Evolutionary conservation across 2,888 invertebrate genomes (phyloP), one percentile per base, ranked within the genome.

Genomic region (Meganola albula): DNA sequence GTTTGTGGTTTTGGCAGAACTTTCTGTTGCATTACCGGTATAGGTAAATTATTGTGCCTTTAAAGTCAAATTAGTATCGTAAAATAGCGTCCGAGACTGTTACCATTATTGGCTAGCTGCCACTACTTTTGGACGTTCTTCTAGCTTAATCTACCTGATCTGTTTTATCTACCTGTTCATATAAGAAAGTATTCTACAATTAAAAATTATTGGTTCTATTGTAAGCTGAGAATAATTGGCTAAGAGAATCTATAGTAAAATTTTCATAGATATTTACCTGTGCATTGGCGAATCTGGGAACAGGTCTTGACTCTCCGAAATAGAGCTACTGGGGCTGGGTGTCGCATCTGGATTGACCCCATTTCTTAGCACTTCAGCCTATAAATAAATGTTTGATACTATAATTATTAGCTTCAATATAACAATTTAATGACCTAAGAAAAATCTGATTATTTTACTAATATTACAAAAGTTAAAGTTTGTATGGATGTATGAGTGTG

Each of bases 241-340:
- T 47, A 44, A 37, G 33, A 28, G 41, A 37, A 37, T 37, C 36
- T 43, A 23, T 35, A 21, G 23, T 13, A 39, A n/a, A n/a, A n/a
- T n/a, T n/a, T n/a, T n/a, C n/a, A 39, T 39, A 18, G 18, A 38
- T 44, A 27, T 44, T 63, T 74, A 92, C 88, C 94, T 93, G 84
- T 92, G 95, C 61, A 93, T 87, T 10, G 96, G 94, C 47, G 96
- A 95, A 62, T 96, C 96, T 26, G 96, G 95, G 74, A 96, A 96
- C 63, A 93, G 90, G 80, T 96, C 96, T 57, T 95, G 87, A 51
- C 95, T 93, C 84, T 97, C 97, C 51, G 95, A 95, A 34, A 96
- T 89, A 49, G 95, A 96, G 65, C 95, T 95, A 74, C 94, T 93
- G 4, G 96, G 96, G 69, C 95, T 95, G 24, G 95, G 93, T 0